These are phyloP conservation scores for Motacilla alba DNA, from an alignment of 2,113 vertebrate species.

Conservation along the genomic window DNA sequence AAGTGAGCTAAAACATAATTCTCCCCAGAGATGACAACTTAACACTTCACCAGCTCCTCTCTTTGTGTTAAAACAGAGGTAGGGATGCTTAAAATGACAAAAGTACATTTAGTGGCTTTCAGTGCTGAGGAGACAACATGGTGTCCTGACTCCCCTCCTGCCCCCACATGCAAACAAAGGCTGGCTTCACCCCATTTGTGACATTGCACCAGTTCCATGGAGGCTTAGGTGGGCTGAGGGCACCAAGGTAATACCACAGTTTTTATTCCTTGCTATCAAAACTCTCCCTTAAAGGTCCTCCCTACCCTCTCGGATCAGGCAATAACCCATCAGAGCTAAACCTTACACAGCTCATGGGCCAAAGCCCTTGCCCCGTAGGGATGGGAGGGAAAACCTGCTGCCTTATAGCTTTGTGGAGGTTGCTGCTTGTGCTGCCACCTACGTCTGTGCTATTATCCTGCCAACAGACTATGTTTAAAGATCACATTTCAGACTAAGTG, in stretches of 20 bases:
- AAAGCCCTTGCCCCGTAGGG: not conserved
- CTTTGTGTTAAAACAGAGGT: not conserved
- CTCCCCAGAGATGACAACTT: not conserved
- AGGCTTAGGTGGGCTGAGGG: not conserved
- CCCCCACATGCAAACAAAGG: not conserved
- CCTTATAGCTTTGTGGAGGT: not conserved
- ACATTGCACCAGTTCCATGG: not conserved
- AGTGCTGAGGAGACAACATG: rapidly evolving
- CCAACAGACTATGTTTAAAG: not conserved
- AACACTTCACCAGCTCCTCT: not conserved
- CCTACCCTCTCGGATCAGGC: not conserved
- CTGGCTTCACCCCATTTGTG: not conserved
- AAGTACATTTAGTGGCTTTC: not conserved
- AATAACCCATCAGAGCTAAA: not conserved
- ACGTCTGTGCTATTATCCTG: not conserved
- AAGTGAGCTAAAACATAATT: not conserved
- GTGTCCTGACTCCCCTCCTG: not conserved
- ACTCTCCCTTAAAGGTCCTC: not conserved
- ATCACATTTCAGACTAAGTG: not conserved
- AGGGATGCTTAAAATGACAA: not conserved
- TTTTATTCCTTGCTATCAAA: not conserved
- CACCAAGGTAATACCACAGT: rapidly evolving
- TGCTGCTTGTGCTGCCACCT: not conserved
- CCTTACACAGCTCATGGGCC: not conserved
- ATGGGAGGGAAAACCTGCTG: not conserved